Conservation (phyloP, 2,888 invertebrate genomes). For the Gisinianus flammeolus region DNA sequence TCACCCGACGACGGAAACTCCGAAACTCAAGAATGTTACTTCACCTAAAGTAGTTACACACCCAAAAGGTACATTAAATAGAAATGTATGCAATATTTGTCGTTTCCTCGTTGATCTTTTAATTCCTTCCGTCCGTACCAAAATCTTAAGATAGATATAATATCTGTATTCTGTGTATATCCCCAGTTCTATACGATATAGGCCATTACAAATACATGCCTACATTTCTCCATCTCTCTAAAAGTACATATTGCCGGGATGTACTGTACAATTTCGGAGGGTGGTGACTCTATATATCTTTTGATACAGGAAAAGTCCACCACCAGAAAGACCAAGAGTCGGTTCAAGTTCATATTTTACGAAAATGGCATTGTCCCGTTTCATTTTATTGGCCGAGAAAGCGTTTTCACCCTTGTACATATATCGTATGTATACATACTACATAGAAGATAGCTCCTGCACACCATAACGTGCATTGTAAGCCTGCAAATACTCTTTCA, state of each 20-base stretch:
- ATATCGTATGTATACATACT: not conserved
- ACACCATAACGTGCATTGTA: no score
- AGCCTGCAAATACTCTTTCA: no score
- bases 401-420: not conserved
- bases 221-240: not conserved
- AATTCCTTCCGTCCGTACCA: conserved; percentile 35
- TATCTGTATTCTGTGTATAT: no score
- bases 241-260: no score
- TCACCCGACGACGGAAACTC: no score
- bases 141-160: not conserved
- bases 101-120: conserved; percentile 35
- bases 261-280: no score
- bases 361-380: conserved; percentile 30
- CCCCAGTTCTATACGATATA: not conserved
- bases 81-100: conserved; percentile 23
- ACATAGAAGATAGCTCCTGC: no score
- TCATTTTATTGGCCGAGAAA: conserved; percentile 33
- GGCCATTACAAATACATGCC: not conserved
- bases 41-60: not conserved
- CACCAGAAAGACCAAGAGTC: no score
- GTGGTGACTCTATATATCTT: no score
- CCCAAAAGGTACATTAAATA: conserved; percentile 8
- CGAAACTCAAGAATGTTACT: no score
- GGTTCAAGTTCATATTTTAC: conserved; percentile 19
- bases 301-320: no score